Percentiles rank a stretch among this genome's conserved stretches.
These are phyloP conservation scores for Sebastes matsubarae DNA, from an alignment of 2,797 vertebrate species.

Conservation along the genomic window DNA sequence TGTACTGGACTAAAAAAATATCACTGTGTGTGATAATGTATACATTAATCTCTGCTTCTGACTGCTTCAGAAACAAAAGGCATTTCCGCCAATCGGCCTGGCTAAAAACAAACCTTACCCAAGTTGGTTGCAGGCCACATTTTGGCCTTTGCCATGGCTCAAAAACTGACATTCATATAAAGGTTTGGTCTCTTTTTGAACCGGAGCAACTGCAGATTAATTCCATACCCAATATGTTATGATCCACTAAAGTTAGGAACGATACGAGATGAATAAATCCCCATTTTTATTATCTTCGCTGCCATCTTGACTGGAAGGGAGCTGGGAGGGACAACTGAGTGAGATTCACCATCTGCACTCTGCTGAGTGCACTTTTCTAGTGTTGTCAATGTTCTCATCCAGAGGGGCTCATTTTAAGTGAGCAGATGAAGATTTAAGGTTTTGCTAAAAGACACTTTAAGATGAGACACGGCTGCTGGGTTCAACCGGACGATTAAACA, in stretches of 20 bases:
- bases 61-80: background rate
- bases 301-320: background rate
- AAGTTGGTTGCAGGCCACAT: no score
- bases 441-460: background rate
- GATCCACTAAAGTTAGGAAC: no score
- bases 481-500: background rate
- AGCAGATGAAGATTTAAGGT: background rate
- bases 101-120: no score
- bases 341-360: background rate
- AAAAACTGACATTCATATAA: no score
- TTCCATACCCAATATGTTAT: no score
- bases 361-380: no score
- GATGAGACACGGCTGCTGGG: background rate
- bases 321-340: background rate
- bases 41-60: background rate
- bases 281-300: no score
- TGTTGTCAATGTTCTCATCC: background rate
- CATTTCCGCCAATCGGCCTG: background rate
- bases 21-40: background rate
- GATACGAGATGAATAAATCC: no score
- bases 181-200: no score
- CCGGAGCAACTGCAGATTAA: no score
- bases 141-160: no score
- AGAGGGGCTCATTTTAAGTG: background rate
- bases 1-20: background rate